Conservation (phyloP, 2,797 vertebrate genomes). For the Sebastes reedi region DNA sequence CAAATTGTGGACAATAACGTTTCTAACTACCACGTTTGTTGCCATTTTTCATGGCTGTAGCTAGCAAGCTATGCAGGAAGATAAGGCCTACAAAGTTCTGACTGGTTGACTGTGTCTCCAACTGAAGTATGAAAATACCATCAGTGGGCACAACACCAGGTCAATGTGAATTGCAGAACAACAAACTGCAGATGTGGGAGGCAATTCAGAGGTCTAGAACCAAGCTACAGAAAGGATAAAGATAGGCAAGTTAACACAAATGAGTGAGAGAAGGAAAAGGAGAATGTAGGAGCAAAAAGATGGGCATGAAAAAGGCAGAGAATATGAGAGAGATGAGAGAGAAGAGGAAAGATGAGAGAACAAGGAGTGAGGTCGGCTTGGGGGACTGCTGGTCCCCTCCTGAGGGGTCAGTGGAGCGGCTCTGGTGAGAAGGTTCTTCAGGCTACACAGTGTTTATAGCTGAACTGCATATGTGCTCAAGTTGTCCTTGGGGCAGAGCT, state of each 20-base stretch:
- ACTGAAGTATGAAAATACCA: not conserved
- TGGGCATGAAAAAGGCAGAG: not conserved
- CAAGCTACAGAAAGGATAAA: not conserved
- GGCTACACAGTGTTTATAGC: not conserved
- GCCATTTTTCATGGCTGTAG: not conserved
- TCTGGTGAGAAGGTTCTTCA: conserved; percentile 7
- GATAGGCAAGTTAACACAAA: not conserved
- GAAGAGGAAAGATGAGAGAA: not conserved
- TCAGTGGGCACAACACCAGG: not conserved
- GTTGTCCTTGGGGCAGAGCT: conserved; percentile 15
- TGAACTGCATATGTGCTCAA: conserved; percentile 10
- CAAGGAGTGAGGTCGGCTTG: not conserved
- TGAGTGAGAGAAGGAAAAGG: not conserved
- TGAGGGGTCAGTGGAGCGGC: not conserved
- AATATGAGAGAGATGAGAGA: not conserved
- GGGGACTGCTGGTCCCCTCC: conserved; percentile 7
- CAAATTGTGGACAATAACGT: too few species aligned
- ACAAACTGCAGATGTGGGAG: not conserved
- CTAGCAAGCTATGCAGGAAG: not conserved
- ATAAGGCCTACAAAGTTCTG: not conserved
- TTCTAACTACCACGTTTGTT: not conserved
- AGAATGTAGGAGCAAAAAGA: not conserved
- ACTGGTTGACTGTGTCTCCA: not conserved
- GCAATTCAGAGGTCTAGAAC: not conserved
- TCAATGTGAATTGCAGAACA: not conserved